Conservation (phyloP, 2,113 vertebrate genomes). For the Zosterops japonicus region DNA sequence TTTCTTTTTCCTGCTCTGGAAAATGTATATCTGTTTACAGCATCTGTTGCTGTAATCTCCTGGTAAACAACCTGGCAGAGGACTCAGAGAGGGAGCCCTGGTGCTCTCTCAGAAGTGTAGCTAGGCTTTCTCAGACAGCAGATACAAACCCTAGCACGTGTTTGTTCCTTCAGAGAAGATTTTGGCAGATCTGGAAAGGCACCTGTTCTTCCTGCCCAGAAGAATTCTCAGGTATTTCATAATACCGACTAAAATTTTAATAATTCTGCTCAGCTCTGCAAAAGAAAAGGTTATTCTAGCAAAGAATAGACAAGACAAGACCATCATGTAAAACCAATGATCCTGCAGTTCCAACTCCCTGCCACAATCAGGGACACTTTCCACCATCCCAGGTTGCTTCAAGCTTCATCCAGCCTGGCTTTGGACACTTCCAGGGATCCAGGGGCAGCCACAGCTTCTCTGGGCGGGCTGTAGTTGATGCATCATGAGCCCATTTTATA, state of each 20-base stretch:
- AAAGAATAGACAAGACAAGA: background rate
- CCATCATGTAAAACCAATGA: background rate
- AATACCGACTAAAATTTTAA: background rate
- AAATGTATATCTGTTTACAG: conserved; percentile 20
- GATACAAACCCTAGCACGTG: background rate
- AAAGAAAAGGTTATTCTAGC: background rate
- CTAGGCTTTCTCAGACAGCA: background rate
- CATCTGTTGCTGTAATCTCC: background rate
- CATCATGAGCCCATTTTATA: background rate
- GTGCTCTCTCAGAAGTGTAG: background rate
- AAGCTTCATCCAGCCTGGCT: background rate
- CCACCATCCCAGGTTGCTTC: background rate
- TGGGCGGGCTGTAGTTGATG: background rate
- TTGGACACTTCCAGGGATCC: background rate
- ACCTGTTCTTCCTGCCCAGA: background rate
- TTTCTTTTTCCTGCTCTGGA: conserved; percentile 49
- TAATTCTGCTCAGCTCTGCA: background rate
- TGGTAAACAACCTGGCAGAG: background rate
- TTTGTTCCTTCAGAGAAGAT: background rate
- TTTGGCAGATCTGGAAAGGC: background rate
- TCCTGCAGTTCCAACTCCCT: background rate
- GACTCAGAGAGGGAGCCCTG: background rate
- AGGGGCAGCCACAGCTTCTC: background rate
- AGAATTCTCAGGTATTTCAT: background rate
- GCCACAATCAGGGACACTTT: background rate